These are phyloP conservation scores for Drosophila grimshawi DNA, from an alignment of 1,140 invertebrate genomes.

Conservation along the genomic window DNA sequence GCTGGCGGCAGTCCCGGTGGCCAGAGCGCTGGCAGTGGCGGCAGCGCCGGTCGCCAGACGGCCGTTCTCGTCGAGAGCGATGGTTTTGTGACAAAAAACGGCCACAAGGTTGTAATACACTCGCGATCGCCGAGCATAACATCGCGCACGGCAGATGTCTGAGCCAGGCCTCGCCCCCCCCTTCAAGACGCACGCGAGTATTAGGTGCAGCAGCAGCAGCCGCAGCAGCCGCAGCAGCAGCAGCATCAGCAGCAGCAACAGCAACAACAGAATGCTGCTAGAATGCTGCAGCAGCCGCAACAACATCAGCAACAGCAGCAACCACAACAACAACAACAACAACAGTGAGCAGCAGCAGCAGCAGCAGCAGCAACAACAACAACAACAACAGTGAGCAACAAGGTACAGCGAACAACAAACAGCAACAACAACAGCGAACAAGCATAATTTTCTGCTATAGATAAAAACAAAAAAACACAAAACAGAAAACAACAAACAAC, in stretches of 20 bases:
- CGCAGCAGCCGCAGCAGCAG: conserved; percentile 35
- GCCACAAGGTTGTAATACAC: conserved; percentile 95
- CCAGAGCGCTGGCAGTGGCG: conserved; percentile 57
- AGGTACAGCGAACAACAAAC: conserved; percentile 49
- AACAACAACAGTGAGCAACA: conserved; percentile 53
- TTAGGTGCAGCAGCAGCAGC: conserved; percentile 50
- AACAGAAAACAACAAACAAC: conserved; percentile 10
- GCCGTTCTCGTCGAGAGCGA: conserved; percentile 93
- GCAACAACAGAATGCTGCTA: conserved; percentile 18
- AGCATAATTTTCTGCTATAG: conserved; percentile 79
- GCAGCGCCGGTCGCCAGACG: conserved; percentile 87
- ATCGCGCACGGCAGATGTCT: conserved; percentile 92
- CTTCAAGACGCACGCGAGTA: conserved; percentile 85
- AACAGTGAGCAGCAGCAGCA: conserved; percentile 14
- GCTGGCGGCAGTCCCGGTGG: conserved; percentile 67
- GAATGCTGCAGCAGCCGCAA: conserved; percentile 33
- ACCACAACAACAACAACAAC: conserved; percentile 10
- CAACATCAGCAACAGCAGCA: conserved; percentile 32
- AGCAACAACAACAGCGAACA: conserved; percentile 56
- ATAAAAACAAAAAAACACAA: conserved; percentile 51
- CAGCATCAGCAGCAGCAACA: conserved; percentile 41
- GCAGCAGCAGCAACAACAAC: conserved; percentile 43
- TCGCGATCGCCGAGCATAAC: conserved; percentile 92
- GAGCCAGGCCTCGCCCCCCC: conserved; percentile 88
- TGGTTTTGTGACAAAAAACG: conserved; percentile 92